Evolutionary conservation across 2,113 vertebrate genomes (phyloP), one percentile per base, ranked within the genome.

Genomic region (Zapornia atra): DNA sequence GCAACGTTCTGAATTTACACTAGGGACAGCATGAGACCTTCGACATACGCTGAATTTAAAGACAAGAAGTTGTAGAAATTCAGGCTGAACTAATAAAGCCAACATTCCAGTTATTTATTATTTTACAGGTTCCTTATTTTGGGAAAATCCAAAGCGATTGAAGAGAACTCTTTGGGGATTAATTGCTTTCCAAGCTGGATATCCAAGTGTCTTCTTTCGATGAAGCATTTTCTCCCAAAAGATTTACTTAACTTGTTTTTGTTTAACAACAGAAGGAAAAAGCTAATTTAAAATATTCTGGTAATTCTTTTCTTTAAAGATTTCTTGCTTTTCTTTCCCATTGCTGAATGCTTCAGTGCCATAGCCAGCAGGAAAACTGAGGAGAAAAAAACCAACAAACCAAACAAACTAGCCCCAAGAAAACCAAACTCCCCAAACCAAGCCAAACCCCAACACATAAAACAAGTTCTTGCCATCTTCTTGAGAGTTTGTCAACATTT

Each of bases 381-480:
- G 9, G n/a, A n/a, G 26, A 9, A 17, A 50, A 72, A 76, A 57
- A 1, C 38, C 38, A 0, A 2, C 71, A 60, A 19, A 15, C 11
- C 22, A 5, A 46, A 46, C 44, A 60, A 53, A 26, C 24, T 8
- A 24, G 24, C 48, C 48, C 48, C 48, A 48, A 48, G 21, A 48
- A 53, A 53, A 51, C 50, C 50, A 51, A 51, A 51, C 50, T 13
- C 50, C 12, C 44, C 44, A 53, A 53, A 53, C 24, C 53, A 53
- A 28, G 26, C 33, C 38, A 17, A 46, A 4, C 3, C 5, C 3
- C 16, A 56, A 56, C 4, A 5, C 17, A 44, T 0, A 1, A 6
- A 84, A 57, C 33, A 94, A 38, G 16, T 61, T 80, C 24, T 26
- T 65, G 44, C 34, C 21, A 33, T 50, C 38, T 88, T 65, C 56